These are phyloP conservation scores for Drosophila anceps DNA, from an alignment of 2,888 invertebrate genomes.

Conservation along the genomic window DNA sequence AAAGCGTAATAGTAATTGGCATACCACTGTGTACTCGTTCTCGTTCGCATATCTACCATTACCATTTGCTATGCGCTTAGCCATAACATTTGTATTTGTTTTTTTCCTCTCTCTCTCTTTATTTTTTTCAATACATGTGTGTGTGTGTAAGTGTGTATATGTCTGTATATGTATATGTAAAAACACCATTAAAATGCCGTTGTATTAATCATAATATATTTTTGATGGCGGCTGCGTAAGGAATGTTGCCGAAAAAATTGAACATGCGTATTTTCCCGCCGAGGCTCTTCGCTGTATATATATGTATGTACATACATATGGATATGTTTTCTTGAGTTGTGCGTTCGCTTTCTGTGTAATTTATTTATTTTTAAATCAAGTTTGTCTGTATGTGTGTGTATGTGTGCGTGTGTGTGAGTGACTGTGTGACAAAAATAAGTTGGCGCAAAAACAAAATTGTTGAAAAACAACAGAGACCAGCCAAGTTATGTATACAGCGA, in stretches of 20 bases:
- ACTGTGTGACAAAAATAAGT: constrained; percentile 74
- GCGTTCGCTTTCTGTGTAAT: constrained; percentile 67
- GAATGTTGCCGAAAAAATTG: constrained; percentile 67
- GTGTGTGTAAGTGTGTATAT: not conserved
- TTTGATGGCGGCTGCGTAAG: constrained; percentile 51
- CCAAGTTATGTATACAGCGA: constrained; percentile 58
- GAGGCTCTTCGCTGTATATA: constrained; percentile 1
- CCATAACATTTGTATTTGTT: constrained; percentile 28
- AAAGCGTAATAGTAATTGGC: constrained; percentile 78
- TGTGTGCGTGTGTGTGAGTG: constrained; percentile 26
- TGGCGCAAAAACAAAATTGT: constrained; percentile 70
- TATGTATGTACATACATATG: constrained; percentile 3
- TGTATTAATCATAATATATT: constrained; percentile 80
- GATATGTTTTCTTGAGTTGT: constrained; percentile 17
- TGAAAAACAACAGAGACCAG: constrained; percentile 61
- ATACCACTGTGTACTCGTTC: constrained; percentile 65
- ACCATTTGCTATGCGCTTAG: constrained; percentile 63
- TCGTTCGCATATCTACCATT: constrained; percentile 33
- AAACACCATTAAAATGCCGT: constrained; percentile 70
- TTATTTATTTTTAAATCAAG: constrained; percentile 79
- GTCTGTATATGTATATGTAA: constrained; percentile 24
- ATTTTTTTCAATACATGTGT: constrained; percentile 2
- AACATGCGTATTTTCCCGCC: constrained; percentile 44
- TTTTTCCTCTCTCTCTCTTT: constrained; percentile 21
- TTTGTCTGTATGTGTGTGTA: constrained; percentile 47